Evolutionary conservation across 2,797 vertebrate genomes (phyloP).

Genomic region (Scolopax rusticola): DNA sequence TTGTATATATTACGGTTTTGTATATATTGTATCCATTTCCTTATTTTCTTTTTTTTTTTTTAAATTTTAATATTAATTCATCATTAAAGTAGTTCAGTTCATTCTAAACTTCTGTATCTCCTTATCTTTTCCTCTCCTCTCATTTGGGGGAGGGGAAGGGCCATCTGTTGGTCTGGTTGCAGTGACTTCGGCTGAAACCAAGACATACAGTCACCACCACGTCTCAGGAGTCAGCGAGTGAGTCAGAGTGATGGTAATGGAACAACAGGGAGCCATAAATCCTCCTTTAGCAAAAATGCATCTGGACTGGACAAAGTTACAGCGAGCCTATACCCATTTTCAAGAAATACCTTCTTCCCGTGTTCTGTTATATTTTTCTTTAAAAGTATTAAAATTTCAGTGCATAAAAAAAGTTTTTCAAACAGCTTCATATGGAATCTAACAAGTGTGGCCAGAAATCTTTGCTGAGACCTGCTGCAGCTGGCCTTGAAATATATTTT

Average conservation of each 20-base stretch:
- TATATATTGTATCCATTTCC: too few relatives aligned
- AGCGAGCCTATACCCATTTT: neutral
- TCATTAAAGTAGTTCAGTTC: too few relatives aligned
- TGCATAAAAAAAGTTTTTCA: neutral
- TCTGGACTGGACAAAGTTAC: neutral
- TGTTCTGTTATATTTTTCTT: neutral
- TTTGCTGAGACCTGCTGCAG: slow-evolving; percentile 3
- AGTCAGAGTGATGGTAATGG: slow-evolving; percentile 35
- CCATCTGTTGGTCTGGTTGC: too few relatives aligned
- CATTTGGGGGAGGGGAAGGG: too few relatives aligned
- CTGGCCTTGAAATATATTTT: slow-evolving; percentile 16
- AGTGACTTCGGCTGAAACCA: too few relatives aligned
- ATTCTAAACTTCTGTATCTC: too few relatives aligned
- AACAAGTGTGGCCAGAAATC: neutral
- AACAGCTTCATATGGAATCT: neutral
- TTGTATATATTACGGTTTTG: too few relatives aligned
- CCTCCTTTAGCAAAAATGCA: neutral
- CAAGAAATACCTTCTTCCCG: neutral
- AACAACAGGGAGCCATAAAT: slow-evolving; percentile 32
- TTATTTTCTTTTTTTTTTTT: too few relatives aligned
- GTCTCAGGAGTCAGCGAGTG: neutral
- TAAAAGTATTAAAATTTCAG: neutral
- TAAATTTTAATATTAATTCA: too few relatives aligned
- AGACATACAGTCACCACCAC: neutral
- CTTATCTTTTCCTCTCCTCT: too few relatives aligned